Conservation (phyloP, 2,888 invertebrate genomes). For the Drosophila anomelani region DNA sequence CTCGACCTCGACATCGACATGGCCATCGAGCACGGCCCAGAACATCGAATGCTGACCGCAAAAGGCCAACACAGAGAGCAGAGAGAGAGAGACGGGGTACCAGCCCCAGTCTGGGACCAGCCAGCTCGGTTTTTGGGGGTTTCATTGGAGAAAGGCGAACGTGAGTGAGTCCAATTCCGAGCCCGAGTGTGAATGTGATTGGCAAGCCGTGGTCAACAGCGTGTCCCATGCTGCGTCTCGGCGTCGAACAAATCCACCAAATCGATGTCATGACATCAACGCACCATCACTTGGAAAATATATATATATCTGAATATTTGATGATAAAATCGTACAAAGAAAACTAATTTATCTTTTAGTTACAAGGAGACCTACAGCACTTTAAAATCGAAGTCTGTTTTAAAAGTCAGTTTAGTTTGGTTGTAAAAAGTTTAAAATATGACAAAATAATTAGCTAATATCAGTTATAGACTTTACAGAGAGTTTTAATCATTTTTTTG, state of each 20-base stretch:
- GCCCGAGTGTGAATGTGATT: slow-evolving; percentile 32
- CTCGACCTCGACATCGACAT: slow-evolving; percentile 57
- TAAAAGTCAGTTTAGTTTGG: background rate
- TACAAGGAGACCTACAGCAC: background rate
- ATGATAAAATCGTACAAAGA: background rate
- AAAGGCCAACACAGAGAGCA: slow-evolving; percentile 21
- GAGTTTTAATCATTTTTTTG: background rate
- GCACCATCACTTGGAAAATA: background rate
- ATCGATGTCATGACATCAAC: slow-evolving; percentile 50
- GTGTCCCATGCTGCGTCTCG: slow-evolving; percentile 54
- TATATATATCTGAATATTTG: background rate
- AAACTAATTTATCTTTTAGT: slow-evolving; percentile 6
- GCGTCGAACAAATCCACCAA: slow-evolving; percentile 47
- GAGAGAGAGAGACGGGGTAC: slow-evolving; percentile 18
- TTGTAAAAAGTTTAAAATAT: background rate
- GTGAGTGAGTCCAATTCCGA: slow-evolving; percentile 52
- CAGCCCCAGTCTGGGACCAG: too few species aligned
- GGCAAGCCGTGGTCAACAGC: slow-evolving; percentile 24
- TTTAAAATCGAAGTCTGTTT: background rate
- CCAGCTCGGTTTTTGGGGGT: slow-evolving; percentile 2
- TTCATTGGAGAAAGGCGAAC: slow-evolving; percentile 62
- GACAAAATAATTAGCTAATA: background rate
- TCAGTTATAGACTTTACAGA: too few species aligned
- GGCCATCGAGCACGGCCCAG: slow-evolving; percentile 52
- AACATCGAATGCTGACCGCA: slow-evolving; percentile 51